Percentiles rank a stretch among this genome's conserved stretches.
Evolutionary conservation across 2,888 invertebrate genomes (phyloP).

Genomic region (Yponomeuta malinellus): DNA sequence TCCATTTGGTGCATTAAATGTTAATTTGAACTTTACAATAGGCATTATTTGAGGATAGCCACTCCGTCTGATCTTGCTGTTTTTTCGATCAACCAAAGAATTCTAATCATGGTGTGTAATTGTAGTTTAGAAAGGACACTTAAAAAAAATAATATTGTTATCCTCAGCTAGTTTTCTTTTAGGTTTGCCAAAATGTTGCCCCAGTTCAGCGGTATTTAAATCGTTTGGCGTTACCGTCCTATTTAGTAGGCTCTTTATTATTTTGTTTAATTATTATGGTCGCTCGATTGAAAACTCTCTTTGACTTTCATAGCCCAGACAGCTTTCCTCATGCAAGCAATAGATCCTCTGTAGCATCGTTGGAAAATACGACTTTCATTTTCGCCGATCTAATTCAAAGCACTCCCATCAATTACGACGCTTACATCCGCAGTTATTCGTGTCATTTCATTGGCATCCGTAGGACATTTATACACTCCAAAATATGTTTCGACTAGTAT

Average conservation of each 20-base stretch:
- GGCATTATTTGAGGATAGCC: too few relatives aligned
- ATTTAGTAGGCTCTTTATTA: not conserved
- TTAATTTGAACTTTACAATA: not conserved
- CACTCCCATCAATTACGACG: slow-evolving; percentile 23
- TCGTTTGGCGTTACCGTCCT: not conserved
- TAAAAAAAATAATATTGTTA: not conserved
- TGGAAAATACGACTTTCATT: slow-evolving; percentile 31
- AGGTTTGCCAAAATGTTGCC: not conserved
- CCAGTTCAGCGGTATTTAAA: not conserved
- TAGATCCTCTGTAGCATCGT: not conserved
- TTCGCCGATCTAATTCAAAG: slow-evolving; percentile 29
- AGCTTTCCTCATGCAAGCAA: slow-evolving; percentile 26
- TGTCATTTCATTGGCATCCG: slow-evolving; percentile 15
- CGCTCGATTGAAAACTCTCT: not conserved
- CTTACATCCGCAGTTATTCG: slow-evolving; percentile 31
- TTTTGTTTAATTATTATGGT: not conserved
- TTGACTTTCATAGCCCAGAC: slow-evolving; percentile 24
- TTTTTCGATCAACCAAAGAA: not conserved
- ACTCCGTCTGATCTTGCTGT: too few relatives aligned
- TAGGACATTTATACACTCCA: not conserved
- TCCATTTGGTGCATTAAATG: not conserved
- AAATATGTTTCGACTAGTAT: slow-evolving; percentile 11
- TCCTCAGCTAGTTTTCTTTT: not conserved
- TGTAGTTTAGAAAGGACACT: not conserved
- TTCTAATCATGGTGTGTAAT: too few relatives aligned